Base-by-base conservation (phyloP, 2,888 invertebrate genomes). In the Trissoscelio sp. region DNA sequence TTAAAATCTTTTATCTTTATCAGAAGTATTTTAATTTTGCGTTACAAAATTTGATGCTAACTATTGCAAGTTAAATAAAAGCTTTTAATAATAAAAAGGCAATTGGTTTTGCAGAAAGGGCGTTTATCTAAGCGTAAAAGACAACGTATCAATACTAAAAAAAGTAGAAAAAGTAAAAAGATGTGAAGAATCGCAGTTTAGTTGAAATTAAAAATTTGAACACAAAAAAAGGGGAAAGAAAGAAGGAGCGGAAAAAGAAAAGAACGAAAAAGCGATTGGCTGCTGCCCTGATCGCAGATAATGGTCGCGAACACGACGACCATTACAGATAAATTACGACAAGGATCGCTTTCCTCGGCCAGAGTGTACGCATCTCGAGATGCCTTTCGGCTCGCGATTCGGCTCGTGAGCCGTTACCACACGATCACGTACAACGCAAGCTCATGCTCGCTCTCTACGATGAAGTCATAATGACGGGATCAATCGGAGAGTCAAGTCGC, bases 401-500 rank as follows among this genome's bases (percentile, higher is more conserved):
- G 53, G 48, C 42, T 67, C 67, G 66, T 67, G 72, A 60, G 60
- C 72, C 75, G 72, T 81, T 77, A 81, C n/a, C 77, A 77, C 73
- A 67, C 66, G 77, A 79, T 83, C 58, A 69, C 70, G 74, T 80
- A 74, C 73, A 73, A 64, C 62, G 64, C 67, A 48, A 48, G 58
- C 37, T 55, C 28, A 66, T 67, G 42, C 44, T 48, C 74, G 53
- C 18, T 70, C 24, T 24, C 20, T 78, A 34, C 79, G 78, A 81
- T 88, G 87, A 88, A 86, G 88, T 88, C 88, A 88, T 62, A 70
- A 75, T 58, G 73, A 64, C 70, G 87, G 87, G 90, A 89, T 90
- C 89, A 91, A 91, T 89, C 88, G 86, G 83, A 84, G 85, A 90
- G 91, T 90, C 90, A 91, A 91, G 89, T 90, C 87, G 88, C 87